Percentiles rank a stretch among this genome's conserved stretches.
These are phyloP conservation scores for Chlorodrepanis virens DNA, from an alignment of 2,113 vertebrate species.

Conservation along the genomic window DNA sequence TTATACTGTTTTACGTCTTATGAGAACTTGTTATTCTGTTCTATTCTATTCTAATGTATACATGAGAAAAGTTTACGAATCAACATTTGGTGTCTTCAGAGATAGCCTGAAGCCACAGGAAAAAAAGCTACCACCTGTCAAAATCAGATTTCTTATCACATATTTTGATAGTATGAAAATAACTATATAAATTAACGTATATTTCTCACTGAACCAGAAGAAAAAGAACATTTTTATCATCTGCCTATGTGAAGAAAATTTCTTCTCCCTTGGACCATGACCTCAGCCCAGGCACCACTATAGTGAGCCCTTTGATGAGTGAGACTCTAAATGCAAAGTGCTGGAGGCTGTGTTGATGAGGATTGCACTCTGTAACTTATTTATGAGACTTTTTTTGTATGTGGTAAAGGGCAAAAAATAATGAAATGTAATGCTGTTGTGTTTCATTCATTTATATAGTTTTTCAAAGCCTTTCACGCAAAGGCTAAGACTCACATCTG, in stretches of 20 bases:
- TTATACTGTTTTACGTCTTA: slow-evolving; percentile 4
- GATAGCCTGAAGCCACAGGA: neutral
- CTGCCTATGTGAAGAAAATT: neutral
- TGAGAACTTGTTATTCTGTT: neutral
- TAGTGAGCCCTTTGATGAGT: slow-evolving; percentile 7
- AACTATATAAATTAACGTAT: neutral
- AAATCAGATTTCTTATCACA: neutral
- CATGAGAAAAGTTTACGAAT: neutral
- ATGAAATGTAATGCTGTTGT: neutral
- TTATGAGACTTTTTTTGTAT: slow-evolving; percentile 5
- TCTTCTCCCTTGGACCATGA: neutral
- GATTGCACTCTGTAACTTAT: slow-evolving; percentile 36
- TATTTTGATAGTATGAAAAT: slow-evolving; percentile 7
- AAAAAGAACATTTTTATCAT: neutral
- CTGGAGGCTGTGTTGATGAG: slow-evolving; percentile 25
- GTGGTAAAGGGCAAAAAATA: slow-evolving; percentile 43
- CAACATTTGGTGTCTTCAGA: neutral
- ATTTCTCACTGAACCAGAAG: neutral
- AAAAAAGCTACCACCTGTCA: neutral
- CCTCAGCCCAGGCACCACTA: neutral
- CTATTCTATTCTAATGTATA: neutral
- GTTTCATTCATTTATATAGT: slow-evolving; percentile 15
- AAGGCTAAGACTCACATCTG: neutral
- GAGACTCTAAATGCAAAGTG: slow-evolving; percentile 13
- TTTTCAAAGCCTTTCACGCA: neutral